phyloP scores from a whole-genome alignment of 2,113 vertebrate species.

The Addax nasomaculatus region DNA sequence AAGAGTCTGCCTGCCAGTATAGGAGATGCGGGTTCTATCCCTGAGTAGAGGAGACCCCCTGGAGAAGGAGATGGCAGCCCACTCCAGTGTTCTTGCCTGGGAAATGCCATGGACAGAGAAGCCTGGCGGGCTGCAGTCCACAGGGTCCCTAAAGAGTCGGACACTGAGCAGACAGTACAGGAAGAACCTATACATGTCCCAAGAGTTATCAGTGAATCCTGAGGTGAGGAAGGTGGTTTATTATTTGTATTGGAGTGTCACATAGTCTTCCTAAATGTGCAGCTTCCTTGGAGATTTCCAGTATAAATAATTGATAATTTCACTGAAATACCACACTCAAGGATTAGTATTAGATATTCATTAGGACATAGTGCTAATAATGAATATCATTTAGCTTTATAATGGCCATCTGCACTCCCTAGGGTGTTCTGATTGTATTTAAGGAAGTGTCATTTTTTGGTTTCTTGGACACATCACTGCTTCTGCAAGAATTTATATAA shows the following conservation, averaged over 20 bases:
- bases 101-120: not conserved
- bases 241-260: not conserved
- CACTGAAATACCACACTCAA: not conserved
- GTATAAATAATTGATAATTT: not conserved
- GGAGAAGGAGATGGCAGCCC: not conserved
- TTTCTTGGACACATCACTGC: not conserved
- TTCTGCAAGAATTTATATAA: not conserved
- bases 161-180: not conserved
- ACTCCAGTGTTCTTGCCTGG: not conserved
- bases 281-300: not conserved
- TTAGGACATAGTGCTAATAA: not conserved
- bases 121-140: not conserved
- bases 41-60: not conserved
- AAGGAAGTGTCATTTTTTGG: not conserved
- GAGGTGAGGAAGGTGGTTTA: not conserved
- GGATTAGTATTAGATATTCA: not conserved
- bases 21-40: not conserved
- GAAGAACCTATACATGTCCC: not conserved
- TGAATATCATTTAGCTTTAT: not conserved
- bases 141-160: accelerated
- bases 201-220: not conserved
- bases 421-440: not conserved
- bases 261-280: not conserved
- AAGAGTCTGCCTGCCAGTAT: not conserved
- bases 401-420: not conserved